Conservation (phyloP, 2,113 vertebrate genomes). For the Rostratula benghalensis region DNA sequence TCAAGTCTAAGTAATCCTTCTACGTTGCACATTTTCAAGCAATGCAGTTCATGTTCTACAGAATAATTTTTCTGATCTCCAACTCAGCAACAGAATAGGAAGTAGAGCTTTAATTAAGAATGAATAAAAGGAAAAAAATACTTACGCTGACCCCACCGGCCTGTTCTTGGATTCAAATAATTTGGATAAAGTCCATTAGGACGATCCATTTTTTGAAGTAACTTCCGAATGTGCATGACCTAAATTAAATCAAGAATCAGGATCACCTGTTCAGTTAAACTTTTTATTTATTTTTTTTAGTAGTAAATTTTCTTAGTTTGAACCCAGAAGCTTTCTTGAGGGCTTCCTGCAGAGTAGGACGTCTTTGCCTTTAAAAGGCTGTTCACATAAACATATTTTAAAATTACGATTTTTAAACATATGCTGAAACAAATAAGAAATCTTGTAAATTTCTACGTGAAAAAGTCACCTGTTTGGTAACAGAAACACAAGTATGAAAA, state of each 20-base stretch:
- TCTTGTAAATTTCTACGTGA: not conserved
- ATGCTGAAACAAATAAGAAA: not conserved
- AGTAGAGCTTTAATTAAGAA: not conserved
- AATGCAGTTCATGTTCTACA: not conserved
- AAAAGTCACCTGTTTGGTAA: not conserved
- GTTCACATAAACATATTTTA: not conserved
- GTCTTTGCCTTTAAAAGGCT: not conserved
- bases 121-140: slow-evolving; percentile 60
- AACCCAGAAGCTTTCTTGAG: not conserved
- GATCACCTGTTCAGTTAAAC: not conserved
- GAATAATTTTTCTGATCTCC: not conserved
- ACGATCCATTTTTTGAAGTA: slow-evolving; percentile 98
- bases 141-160: slow-evolving; percentile 99
- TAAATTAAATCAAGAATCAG: slow-evolving; percentile 71
- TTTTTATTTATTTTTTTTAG: not conserved
- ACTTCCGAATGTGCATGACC: slow-evolving; percentile 98
- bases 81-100: not conserved
- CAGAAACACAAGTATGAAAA: not conserved
- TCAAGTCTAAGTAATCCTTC: not conserved
- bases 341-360: not conserved
- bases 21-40: not conserved
- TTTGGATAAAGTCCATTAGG: slow-evolving; percentile 98
- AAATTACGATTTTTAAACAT: not conserved
- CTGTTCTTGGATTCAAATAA: slow-evolving; percentile 97
- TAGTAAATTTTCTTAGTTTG: not conserved